A percentile compares a stretch with the other conserved stretches of the same genome.
Evolutionary conservation across 2,797 vertebrate genomes (phyloP).

Genomic region (Platyrinchus mystaceus): DNA sequence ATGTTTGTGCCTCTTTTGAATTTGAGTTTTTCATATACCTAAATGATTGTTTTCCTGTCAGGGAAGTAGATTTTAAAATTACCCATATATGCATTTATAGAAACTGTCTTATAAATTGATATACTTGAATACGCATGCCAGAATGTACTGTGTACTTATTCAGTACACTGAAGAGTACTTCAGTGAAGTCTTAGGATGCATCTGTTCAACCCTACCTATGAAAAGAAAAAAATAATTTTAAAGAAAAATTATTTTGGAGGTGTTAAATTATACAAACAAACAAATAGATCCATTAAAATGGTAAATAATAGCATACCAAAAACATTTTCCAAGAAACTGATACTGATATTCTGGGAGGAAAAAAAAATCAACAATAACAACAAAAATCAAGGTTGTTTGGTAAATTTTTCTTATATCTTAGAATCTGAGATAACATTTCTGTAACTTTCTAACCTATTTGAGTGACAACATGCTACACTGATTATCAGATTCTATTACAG

Average conservation of each 20-base stretch:
- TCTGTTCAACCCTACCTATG: not conserved
- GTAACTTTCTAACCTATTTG: not conserved
- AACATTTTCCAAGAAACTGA: not conserved
- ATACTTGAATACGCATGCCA: slow-evolving; percentile 28
- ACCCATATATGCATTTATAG: slow-evolving; percentile 10
- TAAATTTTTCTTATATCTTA: not conserved
- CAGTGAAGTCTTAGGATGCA: not conserved
- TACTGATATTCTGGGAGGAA: not conserved
- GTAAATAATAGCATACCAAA: not conserved
- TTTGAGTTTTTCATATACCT: not conserved
- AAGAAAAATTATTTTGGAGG: not conserved
- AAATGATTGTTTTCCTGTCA: slow-evolving; percentile 30
- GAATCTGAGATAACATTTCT: not conserved
- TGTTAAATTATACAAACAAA: not conserved
- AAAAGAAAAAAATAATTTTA: not conserved
- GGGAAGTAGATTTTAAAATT: slow-evolving; percentile 31
- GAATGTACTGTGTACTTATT: not conserved
- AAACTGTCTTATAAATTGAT: not conserved
- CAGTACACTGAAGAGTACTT: not conserved
- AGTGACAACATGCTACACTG: not conserved
- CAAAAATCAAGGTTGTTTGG: accelerated
- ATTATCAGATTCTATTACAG: not conserved
- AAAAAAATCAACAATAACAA: not conserved
- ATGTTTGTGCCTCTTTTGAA: not conserved
- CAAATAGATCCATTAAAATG: not conserved